Evolutionary conservation across 1,140 invertebrate species (phyloP), one percentile per base, ranked within the genome.

Genomic region (Acromyrmex heyeri): DNA sequence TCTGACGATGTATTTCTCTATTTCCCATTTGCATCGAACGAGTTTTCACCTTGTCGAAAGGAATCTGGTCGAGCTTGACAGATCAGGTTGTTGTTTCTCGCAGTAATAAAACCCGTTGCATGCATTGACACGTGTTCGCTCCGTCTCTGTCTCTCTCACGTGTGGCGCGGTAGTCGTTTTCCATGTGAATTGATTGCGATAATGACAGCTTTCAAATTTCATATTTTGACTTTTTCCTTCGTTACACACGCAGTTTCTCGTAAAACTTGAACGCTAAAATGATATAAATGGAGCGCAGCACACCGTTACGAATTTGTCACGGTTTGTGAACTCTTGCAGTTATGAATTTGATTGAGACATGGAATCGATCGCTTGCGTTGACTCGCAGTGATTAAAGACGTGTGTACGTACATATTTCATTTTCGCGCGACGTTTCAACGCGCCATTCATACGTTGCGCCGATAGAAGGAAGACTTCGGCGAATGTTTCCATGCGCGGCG

Each of bases 401-500:
- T 10, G 24, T 7, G 24, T 10, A 18, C 2, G 16, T 16, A 6
- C n/a, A 14, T 50, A 21, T 50, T 30, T 83, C 18, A 48, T 50
- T 82, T 38, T 21, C 27, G 57, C 34, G 18, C 44, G 7, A 12
- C 48, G 3, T 57, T 57, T 16, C 44, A 12, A 67, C 64, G 48
- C 69, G 24, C 70, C 44, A 61, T 30, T 65, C 14, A 16, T 21
- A 62, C 59, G 21, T 70, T 64, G 53, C 21, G 59, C 81, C 48
- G 34, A 30, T 61, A 21, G 50, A 50, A 78, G 87, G 69, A 79
- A 67, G 64, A 70, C 83, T 82, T 48, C 44, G 65, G 57, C 76
- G 88, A 86, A 78, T 90, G 88, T 90, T 90, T 90, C 73, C 88
- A 90, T 90, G 75, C 89, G 75, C 81, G 50, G 3, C 38, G n/a